Evolutionary conservation across 2,113 vertebrate genomes (phyloP), one percentile per base, ranked within the genome.

Genomic region (Austrofundulus limnaeus): DNA sequence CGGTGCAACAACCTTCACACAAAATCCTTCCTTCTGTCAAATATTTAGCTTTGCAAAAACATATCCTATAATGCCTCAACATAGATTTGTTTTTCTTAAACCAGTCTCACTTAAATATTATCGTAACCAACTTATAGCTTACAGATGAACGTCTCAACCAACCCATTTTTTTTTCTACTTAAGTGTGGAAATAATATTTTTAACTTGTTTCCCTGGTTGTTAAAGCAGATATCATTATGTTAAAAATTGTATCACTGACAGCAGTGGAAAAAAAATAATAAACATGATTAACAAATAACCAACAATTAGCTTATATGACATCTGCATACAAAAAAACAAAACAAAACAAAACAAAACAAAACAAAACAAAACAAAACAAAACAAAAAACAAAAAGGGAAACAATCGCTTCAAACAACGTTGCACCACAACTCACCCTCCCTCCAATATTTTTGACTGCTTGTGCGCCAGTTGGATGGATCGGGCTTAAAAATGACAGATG

Each of bases 401-500:
- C 47, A 50, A n/a, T n/a, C n/a, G n/a, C n/a, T 75, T 52, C 63
- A 81, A 82, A 72, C 60, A 72, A 80, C 78, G 89, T 81, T 85
- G 82, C 77, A 91, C 85, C 69, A 84, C 70, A 87, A 82, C 72
- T 78, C 78, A 83, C 1, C 2, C 75, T 71, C 1, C 2, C 75
- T 71, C 75, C 63, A 87, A 84, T 80, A 37, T 59, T 56, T 75
- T 60, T 72, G 77, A 89, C 76, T 69, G 80, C 71, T 82, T 56
- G 71, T 62, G 55, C 90, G 83, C 70, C 61, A 72, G 56, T 75
- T 83, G 75, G 47, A 85, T 25, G 47, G 77, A 75, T 76, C 57
- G 72, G 72, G 59, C 77, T 83, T 85, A 50, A 63, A 85, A 81
- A 85, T 57, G 41, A 85, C 70, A 71, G 78, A 88, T 85, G 82